These are phyloP conservation scores for Agelastica alni DNA, from an alignment of 2,888 invertebrate species.

Conservation along the genomic window DNA sequence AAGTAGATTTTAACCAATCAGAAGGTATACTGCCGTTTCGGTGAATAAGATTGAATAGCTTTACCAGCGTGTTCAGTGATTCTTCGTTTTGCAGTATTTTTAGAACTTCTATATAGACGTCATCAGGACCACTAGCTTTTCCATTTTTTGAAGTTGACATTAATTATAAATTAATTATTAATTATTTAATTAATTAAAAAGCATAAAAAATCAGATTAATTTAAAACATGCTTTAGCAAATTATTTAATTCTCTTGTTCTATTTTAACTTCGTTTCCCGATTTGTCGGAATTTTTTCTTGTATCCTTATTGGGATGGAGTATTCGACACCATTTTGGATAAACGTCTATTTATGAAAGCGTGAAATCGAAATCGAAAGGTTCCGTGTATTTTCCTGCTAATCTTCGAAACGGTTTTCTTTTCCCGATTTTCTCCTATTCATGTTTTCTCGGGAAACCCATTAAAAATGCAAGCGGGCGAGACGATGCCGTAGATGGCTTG, in stretches of 20 bases:
- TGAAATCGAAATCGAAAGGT: conserved; percentile 43
- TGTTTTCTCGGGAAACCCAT: conserved; percentile 25
- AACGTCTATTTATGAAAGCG: conserved; percentile 39
- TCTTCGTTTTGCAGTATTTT: too few species aligned
- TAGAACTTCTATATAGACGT: too few species aligned
- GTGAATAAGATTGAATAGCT: too few species aligned
- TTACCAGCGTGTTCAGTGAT: too few species aligned
- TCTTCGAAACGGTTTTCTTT: conserved; percentile 37
- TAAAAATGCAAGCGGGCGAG: conserved; percentile 22
- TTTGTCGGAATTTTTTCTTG: neutral
- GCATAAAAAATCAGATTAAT: too few species aligned
- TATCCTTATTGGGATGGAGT: conserved; percentile 7
- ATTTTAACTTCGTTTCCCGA: conserved; percentile 1
- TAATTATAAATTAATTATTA: neutral
- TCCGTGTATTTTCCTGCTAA: conserved; percentile 36
- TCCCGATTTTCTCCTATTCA: conserved; percentile 26
- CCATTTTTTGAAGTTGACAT: neutral
- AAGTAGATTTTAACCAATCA: too few species aligned
- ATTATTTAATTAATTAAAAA: neutral
- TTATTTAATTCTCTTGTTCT: too few species aligned
- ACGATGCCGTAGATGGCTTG: conserved; percentile 3
- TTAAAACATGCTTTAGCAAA: too few species aligned
- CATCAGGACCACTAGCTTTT: too few species aligned
- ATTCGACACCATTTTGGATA: conserved; percentile 44
- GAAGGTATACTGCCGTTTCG: too few species aligned